Conservation (phyloP, 2,797 vertebrate genomes). For the Sebastes ruberrimus region DNA sequence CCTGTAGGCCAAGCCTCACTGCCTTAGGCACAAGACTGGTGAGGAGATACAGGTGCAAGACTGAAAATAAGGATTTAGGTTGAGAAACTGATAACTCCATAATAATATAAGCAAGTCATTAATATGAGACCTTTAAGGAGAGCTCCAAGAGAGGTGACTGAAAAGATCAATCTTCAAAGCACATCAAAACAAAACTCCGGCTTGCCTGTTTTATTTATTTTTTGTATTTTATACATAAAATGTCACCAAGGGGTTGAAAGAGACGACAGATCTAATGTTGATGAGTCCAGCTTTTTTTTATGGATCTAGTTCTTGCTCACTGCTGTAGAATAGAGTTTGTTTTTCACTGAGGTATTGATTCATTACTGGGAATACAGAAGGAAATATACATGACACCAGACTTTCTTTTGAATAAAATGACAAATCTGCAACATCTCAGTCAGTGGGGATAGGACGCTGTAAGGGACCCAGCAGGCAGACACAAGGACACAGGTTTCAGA, state of each 20-base stretch:
- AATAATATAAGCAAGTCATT: not conserved
- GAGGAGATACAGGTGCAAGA: not conserved
- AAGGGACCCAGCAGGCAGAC: not conserved
- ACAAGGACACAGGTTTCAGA: not conserved
- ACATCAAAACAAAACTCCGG: not conserved
- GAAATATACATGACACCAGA: slow-evolving; percentile 3
- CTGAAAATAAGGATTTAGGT: not conserved
- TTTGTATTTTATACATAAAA: not conserved
- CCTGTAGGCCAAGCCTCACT: slow-evolving; percentile 6
- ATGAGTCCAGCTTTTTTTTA: slow-evolving; percentile 20
- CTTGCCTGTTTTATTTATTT: not conserved
- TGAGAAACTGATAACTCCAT: not conserved
- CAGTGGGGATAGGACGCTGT: not conserved
- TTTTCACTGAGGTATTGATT: slow-evolving; percentile 26
- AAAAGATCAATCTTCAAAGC: slow-evolving; percentile 3
- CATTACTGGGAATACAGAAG: not conserved
- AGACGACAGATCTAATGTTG: slow-evolving; percentile 22
- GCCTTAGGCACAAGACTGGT: slow-evolving; percentile 26
- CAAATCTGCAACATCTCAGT: not conserved
- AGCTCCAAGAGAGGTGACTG: not conserved
- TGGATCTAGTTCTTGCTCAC: not conserved
- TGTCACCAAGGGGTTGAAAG: not conserved
- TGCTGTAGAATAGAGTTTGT: slow-evolving; percentile 19
- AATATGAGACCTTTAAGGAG: not conserved
- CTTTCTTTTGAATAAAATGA: slow-evolving; percentile 9